Conservation (phyloP, 2,797 vertebrate species). For the Paramormyrops hopkinsi region DNA sequence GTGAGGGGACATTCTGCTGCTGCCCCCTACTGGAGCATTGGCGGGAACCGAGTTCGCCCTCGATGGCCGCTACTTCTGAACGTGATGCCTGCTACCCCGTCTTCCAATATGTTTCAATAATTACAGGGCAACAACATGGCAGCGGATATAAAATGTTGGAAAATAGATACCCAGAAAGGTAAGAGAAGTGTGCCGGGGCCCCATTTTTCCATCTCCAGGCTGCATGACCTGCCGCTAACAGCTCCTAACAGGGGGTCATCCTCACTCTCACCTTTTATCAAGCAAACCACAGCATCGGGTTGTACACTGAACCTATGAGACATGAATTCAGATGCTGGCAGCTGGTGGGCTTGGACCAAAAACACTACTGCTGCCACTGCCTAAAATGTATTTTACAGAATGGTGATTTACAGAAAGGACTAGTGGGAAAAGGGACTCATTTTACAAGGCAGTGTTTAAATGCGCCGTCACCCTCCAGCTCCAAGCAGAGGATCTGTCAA, state of each 20-base stretch:
- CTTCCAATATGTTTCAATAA: neutral
- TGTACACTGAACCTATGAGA: neutral
- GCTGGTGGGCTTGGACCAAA: neutral
- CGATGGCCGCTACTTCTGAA: neutral
- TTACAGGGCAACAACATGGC: neutral
- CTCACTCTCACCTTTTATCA: neutral
- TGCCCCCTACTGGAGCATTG: neutral
- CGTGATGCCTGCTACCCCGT: neutral
- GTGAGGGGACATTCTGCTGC: neutral
- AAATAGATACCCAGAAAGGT: neutral
- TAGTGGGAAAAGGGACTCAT: neutral
- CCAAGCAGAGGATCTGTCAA: neutral
- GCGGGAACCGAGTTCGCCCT: neutral
- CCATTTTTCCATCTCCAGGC: neutral
- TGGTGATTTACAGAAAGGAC: neutral
- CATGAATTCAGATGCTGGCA: neutral
- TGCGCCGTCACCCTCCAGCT: neutral
- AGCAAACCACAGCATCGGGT: neutral
- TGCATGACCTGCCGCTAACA: neutral
- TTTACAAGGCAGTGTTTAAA: slow-evolving; percentile 7
- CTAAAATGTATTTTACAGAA: neutral
- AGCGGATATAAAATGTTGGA: neutral
- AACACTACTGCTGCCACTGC: neutral
- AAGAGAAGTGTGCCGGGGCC: neutral
- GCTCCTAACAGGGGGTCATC: neutral